Evolutionary conservation across 2,797 vertebrate genomes (phyloP).

Genomic region (Spheniscus humboldti): DNA sequence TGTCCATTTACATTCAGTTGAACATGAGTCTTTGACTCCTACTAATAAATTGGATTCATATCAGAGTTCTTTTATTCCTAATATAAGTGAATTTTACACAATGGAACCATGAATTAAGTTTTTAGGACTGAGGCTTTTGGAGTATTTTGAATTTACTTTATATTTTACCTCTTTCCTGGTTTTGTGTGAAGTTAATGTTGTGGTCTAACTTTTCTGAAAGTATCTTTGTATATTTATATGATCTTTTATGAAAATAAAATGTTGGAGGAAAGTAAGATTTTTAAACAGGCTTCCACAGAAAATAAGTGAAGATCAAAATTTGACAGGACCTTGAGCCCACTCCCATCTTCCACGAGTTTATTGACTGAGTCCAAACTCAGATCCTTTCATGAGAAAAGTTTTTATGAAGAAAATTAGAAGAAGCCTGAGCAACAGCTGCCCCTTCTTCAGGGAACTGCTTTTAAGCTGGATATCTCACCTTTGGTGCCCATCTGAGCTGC

Average conservation of each 20-base stretch:
- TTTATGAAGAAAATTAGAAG: background rate
- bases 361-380: background rate
- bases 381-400: background rate
- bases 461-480: background rate
- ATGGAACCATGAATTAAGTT: background rate
- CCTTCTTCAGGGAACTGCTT: background rate
- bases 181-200: background rate
- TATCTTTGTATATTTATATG: background rate
- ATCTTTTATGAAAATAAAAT: background rate
- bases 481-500: background rate
- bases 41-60: background rate
- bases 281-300: background rate
- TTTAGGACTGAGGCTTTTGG: background rate
- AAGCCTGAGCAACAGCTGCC: background rate
- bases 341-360: rapidly evolving
- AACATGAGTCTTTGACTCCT: background rate
- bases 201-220: background rate
- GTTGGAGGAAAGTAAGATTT: background rate
- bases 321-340: background rate
- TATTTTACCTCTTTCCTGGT: background rate
- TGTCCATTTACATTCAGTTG: background rate
- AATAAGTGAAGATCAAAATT: background rate
- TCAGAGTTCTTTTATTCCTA: background rate
- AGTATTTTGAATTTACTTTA: background rate
- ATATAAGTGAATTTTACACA: background rate